Conservation (phyloP, 2,888 invertebrate species). For the Drosophila paramelanica region DNA sequence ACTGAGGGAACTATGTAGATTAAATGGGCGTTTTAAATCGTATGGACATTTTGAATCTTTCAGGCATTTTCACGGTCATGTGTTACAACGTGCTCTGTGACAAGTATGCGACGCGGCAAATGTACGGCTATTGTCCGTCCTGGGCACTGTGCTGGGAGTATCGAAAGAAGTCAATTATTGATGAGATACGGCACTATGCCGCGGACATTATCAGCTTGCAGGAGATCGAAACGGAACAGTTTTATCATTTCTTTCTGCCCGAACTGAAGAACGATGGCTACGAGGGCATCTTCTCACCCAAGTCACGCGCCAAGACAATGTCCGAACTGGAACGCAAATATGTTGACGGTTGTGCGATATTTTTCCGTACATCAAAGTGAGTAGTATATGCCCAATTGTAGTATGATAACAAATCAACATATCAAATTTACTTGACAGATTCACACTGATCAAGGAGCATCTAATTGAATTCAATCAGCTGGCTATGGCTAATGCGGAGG, state of each 20-base stretch:
- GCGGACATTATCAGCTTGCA: slow-evolving; percentile 98
- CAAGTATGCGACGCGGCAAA: slow-evolving; percentile 98
- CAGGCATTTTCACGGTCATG: slow-evolving; percentile 98
- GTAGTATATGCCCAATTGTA: slow-evolving; percentile 74
- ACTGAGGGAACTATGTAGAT: no score
- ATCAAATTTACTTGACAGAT: slow-evolving; percentile 87
- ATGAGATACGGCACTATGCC: slow-evolving; percentile 97
- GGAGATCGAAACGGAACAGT: slow-evolving; percentile 99
- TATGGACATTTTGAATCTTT: slow-evolving; percentile 3
- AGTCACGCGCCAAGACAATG: slow-evolving; percentile 99
- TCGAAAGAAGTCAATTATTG: slow-evolving; percentile 97
- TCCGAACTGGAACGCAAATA: slow-evolving; percentile 97
- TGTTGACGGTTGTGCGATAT: slow-evolving; percentile 99
- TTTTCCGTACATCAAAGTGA: slow-evolving; percentile 96
- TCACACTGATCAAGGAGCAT: slow-evolving; percentile 97
- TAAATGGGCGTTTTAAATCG: no score
- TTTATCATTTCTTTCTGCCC: slow-evolving; percentile 97
- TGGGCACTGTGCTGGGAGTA: slow-evolving; percentile 99
- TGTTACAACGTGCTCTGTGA: slow-evolving; percentile 99
- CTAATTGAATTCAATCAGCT: slow-evolving; percentile 99
- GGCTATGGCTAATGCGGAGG: slow-evolving; percentile 99
- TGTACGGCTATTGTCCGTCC: slow-evolving; percentile 99
- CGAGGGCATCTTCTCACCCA: slow-evolving; percentile 98
- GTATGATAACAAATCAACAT: not conserved
- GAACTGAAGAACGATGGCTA: slow-evolving; percentile 96